Base-by-base conservation (phyloP, 2,888 invertebrate genomes). In the Balanococcus diminutus region DNA sequence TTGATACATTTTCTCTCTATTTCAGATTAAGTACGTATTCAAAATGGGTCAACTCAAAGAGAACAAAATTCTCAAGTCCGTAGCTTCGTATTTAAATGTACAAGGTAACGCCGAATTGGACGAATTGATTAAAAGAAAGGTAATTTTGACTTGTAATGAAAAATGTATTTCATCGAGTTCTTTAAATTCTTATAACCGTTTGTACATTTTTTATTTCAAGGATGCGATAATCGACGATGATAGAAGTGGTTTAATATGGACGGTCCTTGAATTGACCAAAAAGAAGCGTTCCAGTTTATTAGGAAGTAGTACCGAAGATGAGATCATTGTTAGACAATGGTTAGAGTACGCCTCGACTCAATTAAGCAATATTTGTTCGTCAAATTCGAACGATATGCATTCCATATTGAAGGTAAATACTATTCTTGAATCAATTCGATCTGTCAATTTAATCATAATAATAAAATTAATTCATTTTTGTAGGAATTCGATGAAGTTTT, bases 401-500 rank as follows among this genome's bases (percentile, higher is more conserved):
- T 51, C 51, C 51, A 51, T 82, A 31, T 31, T 82, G 11, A 46
- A 82, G 19, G 82, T 46, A 46, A 46, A n/a, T n/a, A n/a, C 11
- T 42, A n/a, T n/a, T 14, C 46, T 0, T 46, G n/a, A n/a, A 46
- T 46, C n/a, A 3, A 6, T 46, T 46, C 1, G 4, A 5, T 42
- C 14, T 42, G 42, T 11, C 42, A 42, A 42, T 42, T 42, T 0
- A 42, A 11, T 11, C 36, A 3, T 36, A 36, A 8, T 46, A n/a
- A 46, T n/a, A 46, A 16, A 28, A 25, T 46, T 82, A n/a, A 0
- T 25, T 19, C 9, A 25, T 51, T 22, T 67, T 83, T 22, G 36
- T 42, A 85, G 85, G 85, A 85, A 75, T n/a, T 85, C 14, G 79
- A 79, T 75, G 79, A 79, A 85, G 79, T 79, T 31, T 46, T 85